Percentiles rank a stretch among this genome's conserved stretches.
These are phyloP conservation scores for Strix uralensis DNA, from an alignment of 2,113 vertebrate species.

Conservation along the genomic window DNA sequence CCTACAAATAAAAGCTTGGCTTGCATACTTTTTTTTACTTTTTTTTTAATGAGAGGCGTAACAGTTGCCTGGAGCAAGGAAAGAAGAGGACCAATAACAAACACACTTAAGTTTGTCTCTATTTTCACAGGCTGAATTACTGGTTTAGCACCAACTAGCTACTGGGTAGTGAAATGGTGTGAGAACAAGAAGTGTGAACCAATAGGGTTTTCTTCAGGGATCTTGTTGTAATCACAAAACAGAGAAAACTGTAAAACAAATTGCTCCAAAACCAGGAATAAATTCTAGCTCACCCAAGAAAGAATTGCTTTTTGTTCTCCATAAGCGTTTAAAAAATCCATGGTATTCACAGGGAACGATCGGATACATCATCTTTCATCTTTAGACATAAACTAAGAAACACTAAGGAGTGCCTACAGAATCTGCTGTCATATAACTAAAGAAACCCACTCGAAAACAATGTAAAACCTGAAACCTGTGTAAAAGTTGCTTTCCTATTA, in stretches of 20 bases:
- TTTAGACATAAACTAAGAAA: neutral
- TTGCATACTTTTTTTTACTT: neutral
- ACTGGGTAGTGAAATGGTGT: neutral
- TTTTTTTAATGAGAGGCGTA: neutral
- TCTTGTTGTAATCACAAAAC: neutral
- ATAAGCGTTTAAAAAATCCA: neutral
- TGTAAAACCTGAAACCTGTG: neutral
- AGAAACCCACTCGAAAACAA: neutral
- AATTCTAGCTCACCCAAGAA: neutral
- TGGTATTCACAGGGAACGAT: neutral
- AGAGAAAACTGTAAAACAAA: neutral
- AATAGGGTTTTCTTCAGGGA: neutral
- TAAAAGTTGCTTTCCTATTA: neutral
- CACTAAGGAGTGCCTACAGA: neutral
- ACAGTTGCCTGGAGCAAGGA: neutral
- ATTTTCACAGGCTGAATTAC: neutral
- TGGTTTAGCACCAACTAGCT: neutral
- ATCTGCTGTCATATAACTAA: neutral
- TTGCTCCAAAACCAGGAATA: neutral
- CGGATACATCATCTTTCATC: neutral
- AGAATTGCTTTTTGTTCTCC: neutral
- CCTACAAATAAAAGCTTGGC: neutral
- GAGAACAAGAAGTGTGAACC: neutral
- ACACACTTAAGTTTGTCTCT: neutral
- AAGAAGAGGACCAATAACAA: neutral